Base-by-base conservation (phyloP, 2,888 invertebrate species). In the Deilephila porcellus region DNA sequence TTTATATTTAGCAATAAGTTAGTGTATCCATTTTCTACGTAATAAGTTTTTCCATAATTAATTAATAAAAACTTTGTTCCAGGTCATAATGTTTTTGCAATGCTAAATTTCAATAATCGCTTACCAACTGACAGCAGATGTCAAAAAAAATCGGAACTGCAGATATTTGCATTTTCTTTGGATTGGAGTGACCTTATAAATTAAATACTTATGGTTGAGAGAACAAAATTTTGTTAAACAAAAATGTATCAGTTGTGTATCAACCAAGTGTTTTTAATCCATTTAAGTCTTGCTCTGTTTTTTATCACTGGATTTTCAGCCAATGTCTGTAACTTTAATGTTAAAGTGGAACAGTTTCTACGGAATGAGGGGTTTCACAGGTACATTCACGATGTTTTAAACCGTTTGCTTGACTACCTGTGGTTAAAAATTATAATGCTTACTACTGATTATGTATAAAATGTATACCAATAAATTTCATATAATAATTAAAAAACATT, bases 291-390 rank as follows among this genome's bases (percentile, higher is more conserved):
- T 7, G n/a, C 77, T n/a, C 29, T 79, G 70, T 63, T 79, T 74
- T 74, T 76, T 75, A 70, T 79, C 17, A 71, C 63, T 6, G 77
- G 77, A 78, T 79, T 82, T 75, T 80, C 81, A n/a, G 80, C 82
- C 20, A 81, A 76, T 76, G 73, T 79, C 6, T 93, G 93, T 79
- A 80, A 85, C 77, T 91, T 91, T 72, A 83, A 86, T 74, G 86
- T 91, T 8, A 85, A 84, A 82, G 37, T 93, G 17, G 83, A 83
- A 74, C 93, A 91, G 81, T 76, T 73, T 6, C 87, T 94, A 6
- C 78, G 76, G 4, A 88, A 88, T 78, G 87, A 90, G 78, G 94
- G 94, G 6, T 93, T 92, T 75, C 93, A 94, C 82, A 90, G 94
- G 94, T 94, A 87, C 52, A 32, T 34, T 62, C 32, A 3, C 8